Evolutionary conservation across 2,113 vertebrate species (phyloP), one percentile per base, ranked within the genome.

Genomic region (Monopterus albus): DNA sequence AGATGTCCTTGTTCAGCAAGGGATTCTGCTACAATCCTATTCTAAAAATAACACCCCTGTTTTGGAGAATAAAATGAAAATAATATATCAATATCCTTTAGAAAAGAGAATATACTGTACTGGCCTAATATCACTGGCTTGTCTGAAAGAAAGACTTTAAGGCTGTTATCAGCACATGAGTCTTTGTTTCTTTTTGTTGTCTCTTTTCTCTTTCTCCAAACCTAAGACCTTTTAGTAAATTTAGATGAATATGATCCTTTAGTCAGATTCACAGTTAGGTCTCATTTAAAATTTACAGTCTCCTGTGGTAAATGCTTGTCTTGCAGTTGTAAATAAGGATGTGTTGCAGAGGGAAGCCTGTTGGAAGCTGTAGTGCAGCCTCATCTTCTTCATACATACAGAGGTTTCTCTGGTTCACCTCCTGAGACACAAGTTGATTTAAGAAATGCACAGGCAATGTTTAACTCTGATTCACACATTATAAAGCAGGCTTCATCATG

Each of bases 1-100:
- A 92, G 91, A 83, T 88, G 92, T 92, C 91, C 83, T 90, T 87
- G 86, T 92, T 91, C 79, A 88, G 89, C 86, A 91, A 87, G 52
- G 86, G 73, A 82, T 85, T 66, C 62, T 38, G 15, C 46, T 42
- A 20, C 1, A 1, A 33, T 49, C 3, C 50, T 67, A 21, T 18
- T 38, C 35, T 68, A 55, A 67, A 57, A 72, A 59, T 7, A 68
- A 70, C 10, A 45, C 53, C 2, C 40, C 7, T 40, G 23, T 67
- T 72, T 65, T n/a, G 65, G 20, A 57, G 47, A 59, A 50, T 58
- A 64, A 58, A 66, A 66, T 65, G n/a, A 40, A 52, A 69, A 59
- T 35, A 73, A 65, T 61, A 53, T 20, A 39, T 49, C 1, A 1
- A 49, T 64, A 33, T 68, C 29, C 25, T 46, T 51, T 10, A 40